Percentiles rank a stretch among this genome's conserved stretches.
Conservation (phyloP, 1,140 invertebrate species). For the Drosophila bocqueti region DNA sequence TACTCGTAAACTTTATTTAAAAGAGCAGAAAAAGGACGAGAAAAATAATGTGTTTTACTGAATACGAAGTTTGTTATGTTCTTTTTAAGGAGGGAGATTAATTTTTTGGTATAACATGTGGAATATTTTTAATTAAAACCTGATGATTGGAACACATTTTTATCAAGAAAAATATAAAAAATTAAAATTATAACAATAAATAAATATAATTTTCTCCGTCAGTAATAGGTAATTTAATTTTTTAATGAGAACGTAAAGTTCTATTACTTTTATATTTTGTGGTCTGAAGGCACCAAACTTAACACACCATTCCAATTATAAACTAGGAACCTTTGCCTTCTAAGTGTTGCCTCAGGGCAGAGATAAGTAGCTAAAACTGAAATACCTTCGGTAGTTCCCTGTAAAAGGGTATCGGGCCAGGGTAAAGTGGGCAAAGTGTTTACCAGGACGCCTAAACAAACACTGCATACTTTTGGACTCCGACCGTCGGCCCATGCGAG, state of each 20-base stretch:
- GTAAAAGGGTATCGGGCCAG: conserved; percentile 13
- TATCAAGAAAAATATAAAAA: no score
- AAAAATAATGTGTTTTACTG: background rate
- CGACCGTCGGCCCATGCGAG: conserved; percentile 53
- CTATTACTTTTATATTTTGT: background rate
- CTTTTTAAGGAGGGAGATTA: background rate
- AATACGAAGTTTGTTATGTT: background rate
- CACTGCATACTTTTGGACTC: conserved; percentile 68
- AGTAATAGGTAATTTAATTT: background rate
- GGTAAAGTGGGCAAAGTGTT: conserved; percentile 37
- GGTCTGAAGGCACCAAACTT: background rate
- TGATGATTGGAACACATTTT: background rate
- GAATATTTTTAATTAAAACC: no score
- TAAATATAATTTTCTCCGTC: background rate
- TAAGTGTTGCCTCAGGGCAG: background rate
- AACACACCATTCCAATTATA: background rate
- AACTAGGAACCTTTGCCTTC: background rate
- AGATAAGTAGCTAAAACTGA: background rate
- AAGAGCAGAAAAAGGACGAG: background rate
- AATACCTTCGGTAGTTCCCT: background rate
- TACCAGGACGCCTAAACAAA: conserved; percentile 67
- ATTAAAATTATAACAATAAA: background rate
- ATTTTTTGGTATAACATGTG: background rate
- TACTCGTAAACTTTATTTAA: conserved; percentile 37
- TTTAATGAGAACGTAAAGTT: background rate